Evolutionary conservation across 2,888 invertebrate genomes (phyloP), one percentile per base, ranked within the genome.

Genomic region (Blastobasis lacticolella): DNA sequence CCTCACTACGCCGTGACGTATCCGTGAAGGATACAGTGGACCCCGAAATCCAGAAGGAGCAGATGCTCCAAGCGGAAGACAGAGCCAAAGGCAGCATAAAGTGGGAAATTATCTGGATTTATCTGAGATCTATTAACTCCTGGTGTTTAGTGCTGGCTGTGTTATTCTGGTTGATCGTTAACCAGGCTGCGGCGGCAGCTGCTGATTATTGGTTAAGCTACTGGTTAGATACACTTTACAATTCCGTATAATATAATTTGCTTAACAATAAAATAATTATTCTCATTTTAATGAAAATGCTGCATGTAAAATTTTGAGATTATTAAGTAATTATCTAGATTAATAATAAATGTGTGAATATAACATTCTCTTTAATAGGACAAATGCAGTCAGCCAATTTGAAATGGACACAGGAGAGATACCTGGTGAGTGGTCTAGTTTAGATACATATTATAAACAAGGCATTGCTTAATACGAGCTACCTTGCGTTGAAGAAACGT

Each of bases 181-280:
- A 93, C 0, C 93, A 94, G 69, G 72, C 83, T 0, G 77, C 90
- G 23, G 91, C 92, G 0, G 93, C 92, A 10, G 90, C 90, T 0
- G 89, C 91, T 0, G 95, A 95, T 65, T 94, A 90, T 63, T 95
- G 94, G 89, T 87, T 95, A 0, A 93, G 93, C 60, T 91, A 90
- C 64, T 95, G 94, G 94, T 92, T 73, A 61, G 66, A 23, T 23
- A 23, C 2, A 23, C 23, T 23, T 23, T 23, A 3, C 23, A 23
- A 23, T n/a, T n/a, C n/a, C n/a, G n/a, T n/a, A n/a, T n/a, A n/a
- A n/a, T n/a, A n/a, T n/a, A n/a, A n/a, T n/a, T n/a, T n/a, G n/a
- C n/a, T n/a, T n/a, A n/a, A n/a, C n/a, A n/a, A n/a, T n/a, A n/a
- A n/a, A n/a, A n/a, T n/a, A n/a, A n/a, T 23, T 23, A 23, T 23